Base-by-base conservation (phyloP, 2,113 vertebrate species). In the Odontophorus gujanensis region DNA sequence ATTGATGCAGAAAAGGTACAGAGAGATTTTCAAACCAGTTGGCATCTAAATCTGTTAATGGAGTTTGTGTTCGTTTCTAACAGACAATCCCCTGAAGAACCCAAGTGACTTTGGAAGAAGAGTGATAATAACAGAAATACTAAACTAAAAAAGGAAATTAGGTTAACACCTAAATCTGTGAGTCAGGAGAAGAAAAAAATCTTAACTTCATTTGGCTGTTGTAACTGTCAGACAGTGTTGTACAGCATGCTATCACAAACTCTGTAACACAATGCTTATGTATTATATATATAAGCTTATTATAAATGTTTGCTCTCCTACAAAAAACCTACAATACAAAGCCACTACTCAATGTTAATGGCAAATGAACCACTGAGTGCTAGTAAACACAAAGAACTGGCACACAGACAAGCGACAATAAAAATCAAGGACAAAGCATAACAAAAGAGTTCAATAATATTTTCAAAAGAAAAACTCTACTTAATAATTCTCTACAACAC, bases 91-190 rank as follows among this genome's bases (percentile, higher is more conserved):
- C 10, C 36, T 77, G 53, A 83, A 80, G 59, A 89, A 42, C 26
- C 62, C 12, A 66, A 82, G 77, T 53, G 43, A 24, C 71, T 85
- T 76, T 22, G 13, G 26, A 89, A 89, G 28, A 83, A 81, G 45
- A 77, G 47, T 24, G 55, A 28, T 74, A 86, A 91, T 38, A 87
- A 83, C 2, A 91, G 63, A 89, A 87, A 69, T 45, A 66, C 30
- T 67, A 73, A 88, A 69, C 26, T 45, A 87, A 72, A 48, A 82
- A 76, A 51, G 53, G 69, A 92, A 94, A 94, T 53, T 2, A 89
- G 67, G 36, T 80, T 87, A 92, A 30, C 26, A 74, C 18, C 47
- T 89, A 73, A 42, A 86, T 26, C n/a, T 69, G 66, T 72, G 28
- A 68, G 73, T 45, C 50, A 36, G 34, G 14, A 92, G n/a, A 51